phyloP scores from a whole-genome alignment of 2,888 invertebrate species.

The Eupithecia exiguata region DNA sequence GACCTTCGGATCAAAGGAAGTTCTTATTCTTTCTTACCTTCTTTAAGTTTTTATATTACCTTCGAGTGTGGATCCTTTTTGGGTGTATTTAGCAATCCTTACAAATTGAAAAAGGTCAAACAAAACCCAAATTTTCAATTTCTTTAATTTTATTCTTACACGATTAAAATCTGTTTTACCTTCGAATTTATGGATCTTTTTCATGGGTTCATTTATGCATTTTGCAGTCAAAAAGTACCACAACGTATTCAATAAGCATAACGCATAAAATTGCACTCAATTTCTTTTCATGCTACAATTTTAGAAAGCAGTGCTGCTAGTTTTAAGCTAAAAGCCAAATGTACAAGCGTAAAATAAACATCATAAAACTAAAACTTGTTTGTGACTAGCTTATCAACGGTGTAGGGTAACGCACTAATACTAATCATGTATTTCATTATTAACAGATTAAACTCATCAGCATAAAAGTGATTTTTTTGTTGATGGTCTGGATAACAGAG shows the following conservation, averaged over 20 bases:
- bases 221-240: neutral
- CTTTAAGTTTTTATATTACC: neutral
- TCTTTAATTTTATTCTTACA: neutral
- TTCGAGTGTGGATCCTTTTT: neutral
- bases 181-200: neutral
- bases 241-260: neutral
- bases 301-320: slow-evolving; percentile 34
- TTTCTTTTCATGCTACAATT: neutral
- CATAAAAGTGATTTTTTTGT: slow-evolving; percentile 58
- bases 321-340: slow-evolving; percentile 55
- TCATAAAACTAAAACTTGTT: slow-evolving; percentile 48
- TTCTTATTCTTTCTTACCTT: neutral
- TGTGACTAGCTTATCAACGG: slow-evolving; percentile 56
- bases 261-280: neutral
- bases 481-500: slow-evolving; percentile 45
- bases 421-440: slow-evolving; percentile 59
- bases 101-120: too few species aligned
- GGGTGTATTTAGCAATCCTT: neutral
- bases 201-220: neutral
- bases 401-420: slow-evolving; percentile 60
- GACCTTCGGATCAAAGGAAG: neutral
- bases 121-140: neutral
- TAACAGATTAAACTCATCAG: slow-evolving; percentile 64
- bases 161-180: neutral
- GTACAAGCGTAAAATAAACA: slow-evolving; percentile 50